Evolutionary conservation across 2,113 vertebrate species (phyloP), one percentile per base, ranked within the genome.

Genomic region (Odontophorus gujanensis): DNA sequence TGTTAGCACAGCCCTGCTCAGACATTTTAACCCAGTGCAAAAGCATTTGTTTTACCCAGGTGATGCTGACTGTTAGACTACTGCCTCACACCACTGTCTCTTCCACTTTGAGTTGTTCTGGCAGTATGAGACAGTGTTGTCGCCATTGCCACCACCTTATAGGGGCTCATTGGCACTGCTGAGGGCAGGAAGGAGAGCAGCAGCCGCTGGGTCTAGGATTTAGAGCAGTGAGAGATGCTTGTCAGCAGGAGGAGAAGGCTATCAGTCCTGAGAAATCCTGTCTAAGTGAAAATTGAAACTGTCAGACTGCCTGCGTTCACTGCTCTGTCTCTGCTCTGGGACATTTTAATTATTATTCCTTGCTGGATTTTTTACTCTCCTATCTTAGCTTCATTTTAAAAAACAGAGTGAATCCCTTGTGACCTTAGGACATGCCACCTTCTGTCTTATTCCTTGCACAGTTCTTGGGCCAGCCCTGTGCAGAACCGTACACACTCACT

Each of bases 231-330:
- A 78, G 63, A 81, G 62, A 71, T 95, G 67, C 72, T 94, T 13
- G 14, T 94, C 92, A 88, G 85, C 76, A 93, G 87, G 53, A 96
- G 75, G 36, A 85, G 92, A 93, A 97, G 66, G 94, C 89, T 97
- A 96, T 97, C 96, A 95, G 95, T 97, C 36, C 71, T 0, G 1
- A 38, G 92, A 93, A 97, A 85, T 72, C 73, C 89, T 53, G 85
- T 86, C 66, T 68, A 82, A 96, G 95, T 96, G 97, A 97, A 97
- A 97, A 97, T 97, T 97, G 97, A 96, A 96, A 89, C 96, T 98
- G 96, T 97, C 97, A 96, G 92, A 38, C 87, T 81, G 79, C 85
- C 87, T 93, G 84, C 80, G 74, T 95, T 95, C 71, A 55, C 95
- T 71, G 89, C 94, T 97, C 91, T 73, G 81, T 76, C 94, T 95